A percentile compares a stretch with the other conserved stretches of the same genome.
Conservation (phyloP, 2,797 vertebrate genomes). For the Onychomys torridus region DNA sequence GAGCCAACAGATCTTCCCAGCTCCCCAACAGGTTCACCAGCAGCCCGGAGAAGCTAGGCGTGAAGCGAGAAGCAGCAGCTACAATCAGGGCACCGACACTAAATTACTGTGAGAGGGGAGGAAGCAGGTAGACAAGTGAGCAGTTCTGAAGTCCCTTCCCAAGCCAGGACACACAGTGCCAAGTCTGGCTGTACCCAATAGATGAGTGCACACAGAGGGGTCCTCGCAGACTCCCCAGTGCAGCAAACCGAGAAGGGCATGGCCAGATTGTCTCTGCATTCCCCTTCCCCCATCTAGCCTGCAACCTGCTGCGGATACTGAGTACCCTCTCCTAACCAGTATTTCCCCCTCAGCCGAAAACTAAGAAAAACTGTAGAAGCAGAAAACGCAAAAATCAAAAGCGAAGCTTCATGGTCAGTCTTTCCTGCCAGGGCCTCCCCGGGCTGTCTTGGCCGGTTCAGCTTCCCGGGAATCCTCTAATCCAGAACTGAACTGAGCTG, state of each 20-base stretch:
- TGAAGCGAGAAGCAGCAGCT: constrained; percentile 51
- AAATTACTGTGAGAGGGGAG: not conserved
- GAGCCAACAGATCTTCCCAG: constrained; percentile 16
- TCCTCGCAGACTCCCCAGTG: not conserved
- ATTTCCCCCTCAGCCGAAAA: constrained; percentile 8
- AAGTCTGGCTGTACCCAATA: constrained; percentile 1
- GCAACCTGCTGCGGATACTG: not conserved
- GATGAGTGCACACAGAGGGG: not conserved
- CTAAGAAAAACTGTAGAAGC: not conserved
- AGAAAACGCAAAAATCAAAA: constrained; percentile 30
- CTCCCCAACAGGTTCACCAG: constrained; percentile 46
- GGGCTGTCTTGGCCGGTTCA: not conserved
- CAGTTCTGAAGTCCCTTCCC: constrained; percentile 23
- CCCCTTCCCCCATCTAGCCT: constrained; percentile 17
- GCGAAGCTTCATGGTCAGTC: constrained; percentile 16
- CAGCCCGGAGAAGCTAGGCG: constrained; percentile 75
- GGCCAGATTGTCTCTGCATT: constrained; percentile 19
- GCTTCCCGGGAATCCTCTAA: constrained; percentile 59
- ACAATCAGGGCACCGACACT: constrained; percentile 15
- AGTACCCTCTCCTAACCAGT: not conserved
- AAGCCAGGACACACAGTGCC: not conserved
- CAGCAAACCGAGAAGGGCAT: not conserved
- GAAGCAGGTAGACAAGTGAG: constrained; percentile 40
- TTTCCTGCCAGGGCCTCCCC: constrained; percentile 21
- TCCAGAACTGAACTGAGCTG: constrained; percentile 42